phyloP scores from a whole-genome alignment of 2,888 invertebrate genomes.

The Ectobius pallidus region DNA sequence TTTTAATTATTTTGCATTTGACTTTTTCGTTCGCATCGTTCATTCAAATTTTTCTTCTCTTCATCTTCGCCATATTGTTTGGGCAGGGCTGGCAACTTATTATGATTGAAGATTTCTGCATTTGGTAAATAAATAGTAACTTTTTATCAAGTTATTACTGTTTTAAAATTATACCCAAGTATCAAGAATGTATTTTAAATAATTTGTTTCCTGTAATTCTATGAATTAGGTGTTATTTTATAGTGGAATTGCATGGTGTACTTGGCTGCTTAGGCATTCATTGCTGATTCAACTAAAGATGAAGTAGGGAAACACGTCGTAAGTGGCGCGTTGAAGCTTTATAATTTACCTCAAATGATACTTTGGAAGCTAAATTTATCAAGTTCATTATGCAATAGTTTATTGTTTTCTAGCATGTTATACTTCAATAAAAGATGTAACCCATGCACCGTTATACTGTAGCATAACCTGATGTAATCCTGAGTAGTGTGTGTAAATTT shows the following conservation, averaged over 20 bases:
- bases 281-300: not conserved
- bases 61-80: slow-evolving; percentile 45
- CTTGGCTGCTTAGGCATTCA: not conserved
- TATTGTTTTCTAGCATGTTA: not conserved
- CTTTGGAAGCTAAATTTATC: not conserved
- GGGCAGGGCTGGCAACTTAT: slow-evolving; percentile 46
- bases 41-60: slow-evolving; percentile 37
- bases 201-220: no score
- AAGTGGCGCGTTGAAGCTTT: slow-evolving; percentile 16
- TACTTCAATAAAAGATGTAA: no score
- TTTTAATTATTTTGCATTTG: not conserved
- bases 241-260: no score
- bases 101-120: slow-evolving; percentile 36
- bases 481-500: no score
- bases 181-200: not conserved
- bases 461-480: no score
- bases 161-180: not conserved
- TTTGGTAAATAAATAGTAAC: slow-evolving; percentile 35
- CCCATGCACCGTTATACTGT: no score
- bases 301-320: slow-evolving; percentile 17
- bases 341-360: not conserved
- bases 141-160: slow-evolving; percentile 29
- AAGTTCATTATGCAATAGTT: not conserved
- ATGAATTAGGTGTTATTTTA: no score
- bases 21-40: not conserved